phyloP scores from a whole-genome alignment of 2,888 invertebrate genomes.

The Dromius quadrimaculatus region DNA sequence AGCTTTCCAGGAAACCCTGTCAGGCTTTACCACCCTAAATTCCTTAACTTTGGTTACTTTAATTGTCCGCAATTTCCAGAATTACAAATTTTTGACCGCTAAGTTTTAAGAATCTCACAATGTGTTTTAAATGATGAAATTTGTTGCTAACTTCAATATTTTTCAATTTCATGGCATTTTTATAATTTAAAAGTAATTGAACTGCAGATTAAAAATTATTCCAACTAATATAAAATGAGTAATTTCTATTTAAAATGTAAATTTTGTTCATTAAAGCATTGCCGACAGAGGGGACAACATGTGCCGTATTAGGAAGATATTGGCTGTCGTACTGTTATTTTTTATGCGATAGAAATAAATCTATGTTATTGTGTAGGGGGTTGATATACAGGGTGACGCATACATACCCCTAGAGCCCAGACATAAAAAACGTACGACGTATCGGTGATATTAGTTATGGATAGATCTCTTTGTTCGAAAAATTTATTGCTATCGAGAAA shows the following conservation, averaged over 20 bases:
- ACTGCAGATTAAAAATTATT: too few species aligned
- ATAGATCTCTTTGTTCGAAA: conserved; percentile 56
- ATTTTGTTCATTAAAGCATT: conserved; percentile 1
- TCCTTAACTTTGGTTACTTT: too few species aligned
- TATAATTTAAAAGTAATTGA: too few species aligned
- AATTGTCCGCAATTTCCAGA: too few species aligned
- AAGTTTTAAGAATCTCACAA: too few species aligned
- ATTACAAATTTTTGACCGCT: too few species aligned
- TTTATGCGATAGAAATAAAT: conserved; percentile 58
- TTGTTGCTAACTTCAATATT: too few species aligned
- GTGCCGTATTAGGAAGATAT: conserved; percentile 11
- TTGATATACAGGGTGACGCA: conserved; percentile 46
- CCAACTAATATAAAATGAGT: too few species aligned
- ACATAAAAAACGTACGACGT: conserved; percentile 52
- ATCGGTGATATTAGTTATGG: conserved; percentile 57
- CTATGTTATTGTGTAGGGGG: conserved; percentile 55
- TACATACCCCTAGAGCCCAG: conserved; percentile 29
- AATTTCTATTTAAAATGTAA: conserved; percentile 4
- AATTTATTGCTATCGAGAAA: conserved; percentile 54
- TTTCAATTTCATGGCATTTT: too few species aligned
- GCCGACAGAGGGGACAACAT: conserved; percentile 11
- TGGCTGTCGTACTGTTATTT: conserved; percentile 53
- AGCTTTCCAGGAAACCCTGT: too few species aligned
- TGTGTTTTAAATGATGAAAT: too few species aligned
- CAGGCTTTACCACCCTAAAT: too few species aligned